Evolutionary conservation across 2,113 vertebrate genomes (phyloP), one percentile per base, ranked within the genome.

Genomic region (Gasterosteus nipponicus): DNA sequence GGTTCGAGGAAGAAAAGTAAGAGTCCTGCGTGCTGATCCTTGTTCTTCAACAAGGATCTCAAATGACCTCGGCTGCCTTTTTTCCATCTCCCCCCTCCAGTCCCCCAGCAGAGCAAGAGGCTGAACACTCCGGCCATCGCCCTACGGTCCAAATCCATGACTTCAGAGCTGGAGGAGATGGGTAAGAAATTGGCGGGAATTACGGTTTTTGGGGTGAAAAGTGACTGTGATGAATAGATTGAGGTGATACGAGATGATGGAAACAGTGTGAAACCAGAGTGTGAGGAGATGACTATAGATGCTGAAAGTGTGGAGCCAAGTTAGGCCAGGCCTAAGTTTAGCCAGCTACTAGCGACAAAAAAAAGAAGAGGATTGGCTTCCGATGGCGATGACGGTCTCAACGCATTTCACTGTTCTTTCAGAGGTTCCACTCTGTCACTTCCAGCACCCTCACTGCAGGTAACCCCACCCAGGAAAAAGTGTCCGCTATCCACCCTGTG

Each of bases 141-240:
- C 12, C 92, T 97, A 19, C 94, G 96, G 51, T 98, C 96, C 89
- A 98, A 98, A 85, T 98, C 96, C 78, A 98, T 98, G 96, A 98
- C 96, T 61, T 97, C 96, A 26, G 96, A 98, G 90, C 92, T 98
- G 91, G 96, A 98, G 89, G 96, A 98, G 93, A 96, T 98, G 95
- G 97, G 97, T 96, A 90, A 96, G 95, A 80, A 65, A 39, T 31
- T 15, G 39, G 31, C 26, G 66, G 18, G 2, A 31, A 61, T 63
- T 63, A 10, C 67, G 54, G 26, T 44, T 73, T 33, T 31, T 26
- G 35, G 62, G 19, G 39, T 59, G 9, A 46, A 31, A 70, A 70
- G 35, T 42, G 42, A 64, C 19, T 58, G 41, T 44, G 49, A 31
- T 56, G 66, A 75, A 78, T 75, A 62, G 70, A 76, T 63, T 59